Evolutionary conservation across 1,140 invertebrate species (phyloP), one percentile per base, ranked within the genome.

Genomic region (Sarcophaga peregrina): DNA sequence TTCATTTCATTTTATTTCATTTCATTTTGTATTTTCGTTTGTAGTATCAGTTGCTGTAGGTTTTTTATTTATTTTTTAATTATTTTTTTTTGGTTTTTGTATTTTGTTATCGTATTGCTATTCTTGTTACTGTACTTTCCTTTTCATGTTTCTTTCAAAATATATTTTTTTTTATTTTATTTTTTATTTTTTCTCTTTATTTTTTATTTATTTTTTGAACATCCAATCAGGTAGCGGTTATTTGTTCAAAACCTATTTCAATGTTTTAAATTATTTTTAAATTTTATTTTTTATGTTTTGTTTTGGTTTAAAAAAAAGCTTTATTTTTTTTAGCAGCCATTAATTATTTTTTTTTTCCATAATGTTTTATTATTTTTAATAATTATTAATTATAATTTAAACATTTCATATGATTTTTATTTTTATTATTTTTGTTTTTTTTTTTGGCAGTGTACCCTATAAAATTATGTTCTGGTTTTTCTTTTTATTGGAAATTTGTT

Each of bases 111-210:
- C 78, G 20, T 81, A 76, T 85, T 78, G 83, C 83, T 86, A 85
- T 72, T 85, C 75, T 58, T 84, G 82, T 85, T 85, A 83, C 85
- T 87, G 87, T 88, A 86, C 87, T 86, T 86, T 87, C 81, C 86
- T 83, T 15, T 62, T 85, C 82, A 80, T 83, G 81, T 86, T 76
- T 46, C 10, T 4, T 10, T 20, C 8, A 15, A 15, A 17, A 48
- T n/a, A 73, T 76, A 13, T 80, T 45, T 81, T 9, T 47, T 81
- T 15, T 62, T 68, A 15, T 47, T 45, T 62, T 81, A 5, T 46
- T 81, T 15, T n/a, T n/a, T n/a, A n/a, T n/a, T n/a, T 62, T 62
- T 8, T 20, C 15, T 9, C 17, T 62, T 37, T 80, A 17, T 25
- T 81, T 81, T 37, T 13, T 80, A 17, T 25, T 81, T 81, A 13